Evolutionary conservation across 2,113 vertebrate genomes (phyloP).

Genomic region (Psammodynastes pulverulentus): DNA sequence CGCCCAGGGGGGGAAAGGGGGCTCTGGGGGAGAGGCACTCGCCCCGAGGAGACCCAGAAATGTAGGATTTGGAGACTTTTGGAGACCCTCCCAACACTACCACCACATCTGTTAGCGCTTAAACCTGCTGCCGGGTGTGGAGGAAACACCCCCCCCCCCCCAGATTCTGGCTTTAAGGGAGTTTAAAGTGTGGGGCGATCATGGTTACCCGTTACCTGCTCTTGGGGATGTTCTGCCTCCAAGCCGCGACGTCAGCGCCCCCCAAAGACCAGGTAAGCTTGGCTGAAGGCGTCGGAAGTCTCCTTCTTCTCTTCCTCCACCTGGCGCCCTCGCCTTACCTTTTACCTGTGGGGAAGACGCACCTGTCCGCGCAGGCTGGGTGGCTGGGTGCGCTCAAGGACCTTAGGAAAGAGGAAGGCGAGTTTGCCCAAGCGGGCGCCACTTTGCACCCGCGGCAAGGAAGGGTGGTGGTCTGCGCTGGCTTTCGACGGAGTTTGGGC

Average conservation of each 20-base stretch:
- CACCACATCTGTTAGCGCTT: constrained; percentile 77
- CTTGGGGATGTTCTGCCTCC: constrained; percentile 79
- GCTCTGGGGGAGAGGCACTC: constrained; percentile 19
- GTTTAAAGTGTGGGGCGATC: constrained; percentile 68
- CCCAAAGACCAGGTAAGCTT: constrained; percentile 82
- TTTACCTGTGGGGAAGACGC: background rate
- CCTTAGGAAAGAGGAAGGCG: background rate
- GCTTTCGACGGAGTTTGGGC: background rate
- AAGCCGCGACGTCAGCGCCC: constrained; percentile 78
- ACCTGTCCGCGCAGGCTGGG: background rate
- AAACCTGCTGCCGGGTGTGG: constrained; percentile 66
- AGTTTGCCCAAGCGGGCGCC: background rate
- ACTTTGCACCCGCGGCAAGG: background rate
- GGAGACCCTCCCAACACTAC: constrained; percentile 70
- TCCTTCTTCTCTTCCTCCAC: constrained; percentile 44
- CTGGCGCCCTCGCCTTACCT: constrained; percentile 10
- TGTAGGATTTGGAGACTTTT: constrained; percentile 58
- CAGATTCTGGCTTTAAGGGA: constrained; percentile 67
- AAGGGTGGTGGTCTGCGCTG: background rate
- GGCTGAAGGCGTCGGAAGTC: constrained; percentile 60
- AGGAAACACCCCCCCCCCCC: background rate
- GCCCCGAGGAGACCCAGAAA: constrained; percentile 49
- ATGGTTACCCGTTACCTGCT: constrained; percentile 81
- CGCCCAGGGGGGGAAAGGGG: constrained; percentile 7
- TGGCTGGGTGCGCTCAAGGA: background rate